Evolutionary conservation across 2,113 vertebrate species (phyloP).

Genomic region (Redunca redunca): DNA sequence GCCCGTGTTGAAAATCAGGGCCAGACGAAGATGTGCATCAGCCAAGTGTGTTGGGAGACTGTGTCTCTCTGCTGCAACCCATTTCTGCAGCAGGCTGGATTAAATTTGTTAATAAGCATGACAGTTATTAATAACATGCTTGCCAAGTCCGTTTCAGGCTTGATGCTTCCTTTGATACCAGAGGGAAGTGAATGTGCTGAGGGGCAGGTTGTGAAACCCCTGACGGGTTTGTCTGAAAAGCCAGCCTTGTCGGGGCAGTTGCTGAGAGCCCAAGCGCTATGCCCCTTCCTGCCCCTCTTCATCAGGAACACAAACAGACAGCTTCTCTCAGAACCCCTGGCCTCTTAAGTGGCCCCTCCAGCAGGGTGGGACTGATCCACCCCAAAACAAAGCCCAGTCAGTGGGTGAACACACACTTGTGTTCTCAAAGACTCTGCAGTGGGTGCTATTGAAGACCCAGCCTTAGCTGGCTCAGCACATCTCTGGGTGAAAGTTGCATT

Average conservation of each 20-base stretch:
- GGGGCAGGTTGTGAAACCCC: slow-evolving; percentile 1
- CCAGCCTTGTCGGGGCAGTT: neutral
- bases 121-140: slow-evolving; percentile 58
- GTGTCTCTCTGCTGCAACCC: slow-evolving; percentile 22
- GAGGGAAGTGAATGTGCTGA: slow-evolving; percentile 13
- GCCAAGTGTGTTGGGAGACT: slow-evolving; percentile 27
- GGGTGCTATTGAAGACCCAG: neutral
- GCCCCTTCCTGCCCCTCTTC: neutral
- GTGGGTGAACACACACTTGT: neutral
- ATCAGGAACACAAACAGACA: neutral
- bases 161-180: slow-evolving; percentile 39
- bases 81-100: slow-evolving; percentile 57
- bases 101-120: slow-evolving; percentile 66
- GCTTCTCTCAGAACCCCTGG: neutral
- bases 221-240: slow-evolving; percentile 39
- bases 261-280: neutral
- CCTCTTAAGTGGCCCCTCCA: neutral
- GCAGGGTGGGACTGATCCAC: neutral
- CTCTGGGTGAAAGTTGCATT: neutral
- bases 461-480: neutral
- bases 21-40: slow-evolving; percentile 47
- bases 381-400: neutral
- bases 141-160: slow-evolving; percentile 52
- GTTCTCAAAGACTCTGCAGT: neutral
- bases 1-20: neutral